Evolutionary conservation across 1,140 invertebrate species (phyloP), one percentile per base, ranked within the genome.

Genomic region (Chrysopa pallens): DNA sequence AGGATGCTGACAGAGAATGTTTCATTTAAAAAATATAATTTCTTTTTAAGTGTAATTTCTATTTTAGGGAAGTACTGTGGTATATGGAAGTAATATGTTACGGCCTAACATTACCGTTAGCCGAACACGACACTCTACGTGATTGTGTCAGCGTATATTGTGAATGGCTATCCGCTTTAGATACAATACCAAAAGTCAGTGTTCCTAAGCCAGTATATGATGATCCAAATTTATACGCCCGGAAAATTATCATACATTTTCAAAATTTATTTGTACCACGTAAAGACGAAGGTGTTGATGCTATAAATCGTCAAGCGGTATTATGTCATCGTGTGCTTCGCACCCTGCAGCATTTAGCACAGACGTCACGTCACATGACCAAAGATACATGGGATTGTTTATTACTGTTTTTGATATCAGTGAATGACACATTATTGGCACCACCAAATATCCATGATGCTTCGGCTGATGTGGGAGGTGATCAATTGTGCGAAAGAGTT

Each of bases 81-180:
- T 85, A 84, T 40, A 85, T 92, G 76, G 84, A 90, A 72, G 88
- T 94, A 6, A 78, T 96, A 14, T 88, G 91, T 53, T 93, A 80
- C 67, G 92, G 93, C 0, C 67, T 98, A 1, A 88, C 85, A 29
- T 62, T 98, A 29, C 89, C 90, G 0, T 58, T 96, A 8, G 69
- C 74, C 29, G 90, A 96, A 59, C 87, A 93, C 60, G 91, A 96
- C 50, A 86, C 87, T 1, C 83, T 97, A 35, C 78, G 90, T 48
- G 92, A 96, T 61, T 97, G 92, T 64, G 91, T 96, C 7, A 88
- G 87, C 62, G 81, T 97, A 15, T 97, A 96, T 58, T 96, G 90
- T 62, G 91, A 96, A 55, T 98, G 93, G 93, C 62, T 98, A 23
- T 81, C 83, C 0, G 84, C 89, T 1, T 64, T 94, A 39, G 74